These are phyloP conservation scores for Ochropleura plecta DNA, from an alignment of 2,888 invertebrate genomes.

Conservation along the genomic window DNA sequence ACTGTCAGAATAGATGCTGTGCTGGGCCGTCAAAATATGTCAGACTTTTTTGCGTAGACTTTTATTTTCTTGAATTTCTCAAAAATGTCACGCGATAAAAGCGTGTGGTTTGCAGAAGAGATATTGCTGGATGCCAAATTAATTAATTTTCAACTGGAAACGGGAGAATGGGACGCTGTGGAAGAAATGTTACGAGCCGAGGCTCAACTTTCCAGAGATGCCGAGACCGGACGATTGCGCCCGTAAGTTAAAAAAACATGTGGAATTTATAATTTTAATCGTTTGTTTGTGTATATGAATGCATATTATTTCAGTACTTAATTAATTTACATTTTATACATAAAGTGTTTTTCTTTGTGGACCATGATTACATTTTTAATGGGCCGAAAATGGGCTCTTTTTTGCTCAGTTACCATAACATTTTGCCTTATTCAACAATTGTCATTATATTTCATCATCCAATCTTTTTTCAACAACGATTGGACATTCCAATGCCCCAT, in stretches of 20 bases:
- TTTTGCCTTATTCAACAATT: background rate
- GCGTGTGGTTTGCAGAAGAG: conserved; percentile 90
- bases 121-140: conserved; percentile 88
- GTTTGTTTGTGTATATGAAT: background rate
- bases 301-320: background rate
- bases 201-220: conserved; percentile 87
- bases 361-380: too few relatives aligned
- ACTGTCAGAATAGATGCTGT: conserved; percentile 15
- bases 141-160: conserved; percentile 88
- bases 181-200: conserved; percentile 89
- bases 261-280: conserved; percentile 4
- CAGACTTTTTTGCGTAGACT: conserved; percentile 51
- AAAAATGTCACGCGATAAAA: conserved; percentile 89
- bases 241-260: conserved; percentile 77
- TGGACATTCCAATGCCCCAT: background rate
- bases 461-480: background rate
- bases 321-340: background rate
- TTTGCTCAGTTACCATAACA: background rate
- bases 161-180: conserved; percentile 89
- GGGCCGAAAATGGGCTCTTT: background rate
- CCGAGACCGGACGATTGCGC: conserved; percentile 87
- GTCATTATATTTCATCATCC: too few relatives aligned
- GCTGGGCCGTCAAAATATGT: conserved; percentile 61
- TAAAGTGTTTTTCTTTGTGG: background rate
- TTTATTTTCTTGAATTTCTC: conserved; percentile 46